Percentiles rank a stretch among this genome's conserved stretches.
phyloP scores from a whole-genome alignment of 2,113 vertebrate species.

The Pelobates fuscus region DNA sequence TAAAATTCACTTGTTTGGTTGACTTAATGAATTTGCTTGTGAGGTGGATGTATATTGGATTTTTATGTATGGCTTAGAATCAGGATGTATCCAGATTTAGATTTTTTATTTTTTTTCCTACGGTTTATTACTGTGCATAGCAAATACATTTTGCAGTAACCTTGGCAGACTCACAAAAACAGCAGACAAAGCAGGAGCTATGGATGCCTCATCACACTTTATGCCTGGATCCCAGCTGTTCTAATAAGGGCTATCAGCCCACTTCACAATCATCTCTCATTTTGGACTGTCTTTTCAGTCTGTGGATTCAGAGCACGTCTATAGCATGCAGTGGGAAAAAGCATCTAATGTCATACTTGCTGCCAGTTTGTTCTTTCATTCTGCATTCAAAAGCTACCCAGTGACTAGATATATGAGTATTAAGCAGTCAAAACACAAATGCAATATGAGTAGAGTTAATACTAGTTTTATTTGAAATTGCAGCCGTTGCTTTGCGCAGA shows the following conservation, averaged over 20 bases:
- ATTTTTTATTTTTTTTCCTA: too few species aligned
- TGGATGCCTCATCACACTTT: slow-evolving; percentile 33
- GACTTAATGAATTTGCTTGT: background rate
- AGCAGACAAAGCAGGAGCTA: slow-evolving; percentile 5
- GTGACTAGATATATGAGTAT: background rate
- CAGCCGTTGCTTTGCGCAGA: slow-evolving; percentile 6
- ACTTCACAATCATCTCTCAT: slow-evolving; percentile 35
- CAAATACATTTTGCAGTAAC: slow-evolving; percentile 21
- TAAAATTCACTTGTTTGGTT: background rate
- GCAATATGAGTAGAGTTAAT: slow-evolving; percentile 8
- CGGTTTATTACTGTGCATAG: background rate
- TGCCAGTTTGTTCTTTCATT: slow-evolving; percentile 15
- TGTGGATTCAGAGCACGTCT: slow-evolving; percentile 24
- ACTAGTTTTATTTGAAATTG: slow-evolving; percentile 23
- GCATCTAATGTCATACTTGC: slow-evolving; percentile 32
- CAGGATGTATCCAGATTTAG: background rate
- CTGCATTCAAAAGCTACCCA: slow-evolving; percentile 23
- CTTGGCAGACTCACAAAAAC: slow-evolving; percentile 30
- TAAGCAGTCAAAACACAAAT: slow-evolving; percentile 11
- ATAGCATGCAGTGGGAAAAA: slow-evolving; percentile 33
- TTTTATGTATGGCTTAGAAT: slow-evolving; percentile 20
- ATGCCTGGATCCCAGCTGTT: slow-evolving; percentile 39
- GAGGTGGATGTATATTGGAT: background rate
- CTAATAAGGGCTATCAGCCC: slow-evolving; percentile 33
- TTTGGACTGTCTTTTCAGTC: slow-evolving; percentile 18